A percentile compares a stretch with the other conserved stretches of the same genome.
Conservation (phyloP, 2,113 vertebrate genomes). For the Psittacara wagleri region DNA sequence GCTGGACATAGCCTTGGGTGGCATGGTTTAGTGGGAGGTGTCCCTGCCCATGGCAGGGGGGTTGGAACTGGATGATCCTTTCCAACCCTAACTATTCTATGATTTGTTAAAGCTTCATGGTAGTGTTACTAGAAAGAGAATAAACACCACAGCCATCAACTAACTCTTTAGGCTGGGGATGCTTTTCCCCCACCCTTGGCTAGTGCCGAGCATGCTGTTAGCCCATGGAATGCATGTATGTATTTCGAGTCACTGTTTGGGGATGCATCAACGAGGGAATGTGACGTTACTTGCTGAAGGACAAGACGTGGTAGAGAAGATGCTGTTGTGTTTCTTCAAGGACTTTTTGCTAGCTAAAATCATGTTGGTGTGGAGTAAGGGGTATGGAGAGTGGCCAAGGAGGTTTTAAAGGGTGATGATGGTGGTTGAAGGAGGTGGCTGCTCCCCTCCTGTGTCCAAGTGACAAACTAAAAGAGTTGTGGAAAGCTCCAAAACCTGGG, state of each 20-base stretch:
- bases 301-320: not conserved
- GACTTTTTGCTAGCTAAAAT: not conserved
- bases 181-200: not conserved
- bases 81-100: too few species aligned
- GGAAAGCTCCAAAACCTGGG: not conserved
- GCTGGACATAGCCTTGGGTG: too few species aligned
- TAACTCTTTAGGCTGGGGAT: not conserved
- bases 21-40: too few species aligned
- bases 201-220: not conserved
- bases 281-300: not conserved
- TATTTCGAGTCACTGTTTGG: not conserved
- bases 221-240: fast-evolving
- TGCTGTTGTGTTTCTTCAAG: not conserved
- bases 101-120: not conserved
- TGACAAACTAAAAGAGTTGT: not conserved
- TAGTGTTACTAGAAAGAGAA: not conserved
- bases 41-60: too few species aligned
- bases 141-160: not conserved
- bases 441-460: not conserved
- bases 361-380: not conserved
- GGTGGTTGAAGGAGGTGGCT: not conserved
- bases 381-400: fast-evolving
- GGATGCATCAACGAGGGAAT: not conserved
- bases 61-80: too few species aligned
- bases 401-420: not conserved